Evolutionary conservation across 2,113 vertebrate species (phyloP).

Genomic region (Acrocephalus kingi): DNA sequence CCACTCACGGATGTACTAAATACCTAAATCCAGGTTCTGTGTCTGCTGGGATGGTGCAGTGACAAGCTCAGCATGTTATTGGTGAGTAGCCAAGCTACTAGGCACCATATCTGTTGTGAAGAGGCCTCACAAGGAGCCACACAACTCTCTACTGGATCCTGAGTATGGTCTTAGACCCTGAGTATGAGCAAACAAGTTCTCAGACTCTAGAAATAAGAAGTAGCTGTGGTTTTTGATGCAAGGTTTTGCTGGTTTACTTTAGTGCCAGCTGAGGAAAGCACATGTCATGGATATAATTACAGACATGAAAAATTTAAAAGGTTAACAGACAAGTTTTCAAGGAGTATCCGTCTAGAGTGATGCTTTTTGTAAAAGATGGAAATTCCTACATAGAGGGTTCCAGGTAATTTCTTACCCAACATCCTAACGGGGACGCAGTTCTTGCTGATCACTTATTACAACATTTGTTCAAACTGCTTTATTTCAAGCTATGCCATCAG

Average conservation of each 20-base stretch:
- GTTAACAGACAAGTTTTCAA: background rate
- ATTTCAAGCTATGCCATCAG: background rate
- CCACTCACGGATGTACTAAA: background rate
- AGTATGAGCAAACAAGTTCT: background rate
- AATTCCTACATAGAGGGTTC: background rate
- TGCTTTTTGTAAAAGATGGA: background rate
- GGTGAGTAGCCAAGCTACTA: background rate
- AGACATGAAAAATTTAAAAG: background rate
- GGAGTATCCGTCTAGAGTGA: background rate
- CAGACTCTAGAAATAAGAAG: background rate
- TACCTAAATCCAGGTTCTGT: background rate
- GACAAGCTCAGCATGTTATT: background rate
- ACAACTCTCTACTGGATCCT: background rate
- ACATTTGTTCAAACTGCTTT: background rate
- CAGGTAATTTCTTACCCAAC: background rate
- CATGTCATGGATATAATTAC: background rate
- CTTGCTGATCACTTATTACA: background rate
- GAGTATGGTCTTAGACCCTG: background rate
- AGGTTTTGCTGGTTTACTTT: background rate
- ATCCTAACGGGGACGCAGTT: accelerated
- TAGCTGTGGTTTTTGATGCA: background rate
- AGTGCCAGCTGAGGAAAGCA: background rate
- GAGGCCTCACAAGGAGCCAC: background rate
- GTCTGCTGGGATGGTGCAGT: background rate
- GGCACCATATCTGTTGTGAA: background rate